Conservation (phyloP, 2,888 invertebrate species). For the Agapostemon virescens region DNA sequence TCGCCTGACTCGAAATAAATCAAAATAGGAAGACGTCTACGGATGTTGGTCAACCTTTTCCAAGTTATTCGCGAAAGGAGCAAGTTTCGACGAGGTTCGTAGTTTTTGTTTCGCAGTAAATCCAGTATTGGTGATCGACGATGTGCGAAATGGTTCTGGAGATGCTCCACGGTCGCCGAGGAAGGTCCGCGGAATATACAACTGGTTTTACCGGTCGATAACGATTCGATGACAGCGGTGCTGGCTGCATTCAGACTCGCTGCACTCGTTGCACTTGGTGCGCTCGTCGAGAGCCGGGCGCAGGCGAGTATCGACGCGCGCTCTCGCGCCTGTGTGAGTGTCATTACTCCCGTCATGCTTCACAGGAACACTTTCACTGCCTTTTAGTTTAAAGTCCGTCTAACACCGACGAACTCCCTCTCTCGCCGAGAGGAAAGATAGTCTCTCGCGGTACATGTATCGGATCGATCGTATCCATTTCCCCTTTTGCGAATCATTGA, state of each 20-base stretch:
- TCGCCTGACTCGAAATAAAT: too few relatives aligned
- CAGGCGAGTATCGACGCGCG: slow-evolving; percentile 26
- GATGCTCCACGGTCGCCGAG: background rate
- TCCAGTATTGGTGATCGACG: too few relatives aligned
- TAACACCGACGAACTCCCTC: slow-evolving; percentile 67
- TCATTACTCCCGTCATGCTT: slow-evolving; percentile 78
- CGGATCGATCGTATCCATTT: slow-evolving; percentile 30
- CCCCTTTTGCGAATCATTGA: slow-evolving; percentile 5
- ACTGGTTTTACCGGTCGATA: slow-evolving; percentile 30
- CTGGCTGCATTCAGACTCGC: background rate
- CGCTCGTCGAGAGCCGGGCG: slow-evolving; percentile 11
- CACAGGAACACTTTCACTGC: slow-evolving; percentile 78
- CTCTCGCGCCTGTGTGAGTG: slow-evolving; percentile 64
- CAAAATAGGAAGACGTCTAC: too few relatives aligned
- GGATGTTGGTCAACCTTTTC: too few relatives aligned
- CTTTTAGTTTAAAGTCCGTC: slow-evolving; percentile 73
- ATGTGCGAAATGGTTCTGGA: too few relatives aligned
- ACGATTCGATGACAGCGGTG: slow-evolving; percentile 19
- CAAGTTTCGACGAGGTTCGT: too few relatives aligned
- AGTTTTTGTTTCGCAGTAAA: too few relatives aligned
- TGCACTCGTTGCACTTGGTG: background rate
- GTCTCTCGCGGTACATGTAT: slow-evolving; percentile 4
- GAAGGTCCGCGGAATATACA: background rate
- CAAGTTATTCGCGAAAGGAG: too few relatives aligned
- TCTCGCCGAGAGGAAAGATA: slow-evolving; percentile 38